phyloP scores from a whole-genome alignment of 1,140 invertebrate genomes.

The Tetranychus cinnabarinus region DNA sequence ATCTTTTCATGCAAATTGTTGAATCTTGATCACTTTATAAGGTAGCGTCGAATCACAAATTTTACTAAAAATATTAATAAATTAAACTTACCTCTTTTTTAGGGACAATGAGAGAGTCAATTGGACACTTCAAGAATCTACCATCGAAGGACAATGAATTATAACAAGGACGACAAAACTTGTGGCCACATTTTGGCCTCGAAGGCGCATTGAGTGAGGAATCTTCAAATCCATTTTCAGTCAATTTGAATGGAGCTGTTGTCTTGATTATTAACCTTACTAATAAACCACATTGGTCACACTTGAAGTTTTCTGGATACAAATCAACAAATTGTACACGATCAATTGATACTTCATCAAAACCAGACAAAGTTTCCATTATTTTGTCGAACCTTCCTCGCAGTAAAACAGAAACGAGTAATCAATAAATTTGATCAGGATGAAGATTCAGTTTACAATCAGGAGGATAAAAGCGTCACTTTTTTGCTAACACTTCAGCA shows the following conservation, averaged over 20 bases:
- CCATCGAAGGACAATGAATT: neutral
- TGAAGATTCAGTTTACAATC: too few species aligned
- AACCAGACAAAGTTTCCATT: conserved; percentile 22
- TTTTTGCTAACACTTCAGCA: too few species aligned
- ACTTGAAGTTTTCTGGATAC: neutral
- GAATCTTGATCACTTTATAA: too few species aligned
- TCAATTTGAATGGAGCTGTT: too few species aligned
- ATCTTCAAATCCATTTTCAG: too few species aligned
- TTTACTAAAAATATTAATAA: too few species aligned
- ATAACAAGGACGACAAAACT: neutral
- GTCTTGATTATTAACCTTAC: neutral
- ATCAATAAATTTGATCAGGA: too few species aligned
- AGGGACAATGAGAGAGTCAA: neutral
- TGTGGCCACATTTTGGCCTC: neutral
- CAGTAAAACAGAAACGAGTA: too few species aligned
- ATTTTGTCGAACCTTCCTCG: neutral
- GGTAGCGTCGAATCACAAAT: too few species aligned
- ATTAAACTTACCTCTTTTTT: neutral
- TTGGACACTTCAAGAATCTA: neutral
- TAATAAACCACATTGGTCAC: neutral
- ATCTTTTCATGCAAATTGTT: too few species aligned
- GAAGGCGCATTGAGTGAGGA: too few species aligned
- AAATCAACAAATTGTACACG: neutral
- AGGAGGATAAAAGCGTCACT: too few species aligned
- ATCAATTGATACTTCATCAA: neutral